Conservation (phyloP, 1,140 invertebrate genomes). For the Drosophila littoralis region DNA sequence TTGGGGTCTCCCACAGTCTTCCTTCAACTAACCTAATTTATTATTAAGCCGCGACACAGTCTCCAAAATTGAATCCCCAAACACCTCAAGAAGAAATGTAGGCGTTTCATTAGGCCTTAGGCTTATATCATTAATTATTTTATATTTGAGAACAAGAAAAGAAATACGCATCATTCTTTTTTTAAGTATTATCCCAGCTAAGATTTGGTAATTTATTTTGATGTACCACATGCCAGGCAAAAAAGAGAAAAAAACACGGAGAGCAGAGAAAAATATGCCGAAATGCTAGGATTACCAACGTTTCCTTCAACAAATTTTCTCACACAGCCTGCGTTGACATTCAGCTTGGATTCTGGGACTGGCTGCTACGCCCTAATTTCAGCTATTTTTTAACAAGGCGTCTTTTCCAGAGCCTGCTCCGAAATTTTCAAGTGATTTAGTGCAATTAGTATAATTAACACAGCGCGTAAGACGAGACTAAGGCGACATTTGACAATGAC, state of each 20-base stretch:
- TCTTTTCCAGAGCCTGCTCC: constrained; percentile 15
- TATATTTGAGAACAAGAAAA: constrained; percentile 5
- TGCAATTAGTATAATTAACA: constrained; percentile 82
- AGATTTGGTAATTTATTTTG: constrained; percentile 71
- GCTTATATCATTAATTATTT: constrained; percentile 63
- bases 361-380: constrained; percentile 60
- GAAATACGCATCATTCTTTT: constrained; percentile 24
- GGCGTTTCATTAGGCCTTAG: constrained; percentile 33
- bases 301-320: constrained; percentile 56
- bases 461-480: constrained; percentile 70
- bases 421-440: constrained; percentile 80
- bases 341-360: constrained; percentile 27
- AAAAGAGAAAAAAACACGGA: not conserved
- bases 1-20: not conserved
- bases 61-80: constrained; percentile 1
- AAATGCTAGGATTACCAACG: constrained; percentile 53
- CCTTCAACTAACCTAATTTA: not conserved
- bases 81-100: constrained; percentile 30
- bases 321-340: constrained; percentile 65
- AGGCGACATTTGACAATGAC: constrained; percentile 73
- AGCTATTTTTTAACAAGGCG: constrained; percentile 52
- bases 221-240: constrained; percentile 68
- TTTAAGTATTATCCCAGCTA: constrained; percentile 62
- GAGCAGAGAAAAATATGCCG: not conserved
- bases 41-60: too few species aligned